A percentile compares a stretch with the other conserved stretches of the same genome.
phyloP scores from a whole-genome alignment of 2,797 vertebrate species.

The Xiphorhynchus erythropygius region DNA sequence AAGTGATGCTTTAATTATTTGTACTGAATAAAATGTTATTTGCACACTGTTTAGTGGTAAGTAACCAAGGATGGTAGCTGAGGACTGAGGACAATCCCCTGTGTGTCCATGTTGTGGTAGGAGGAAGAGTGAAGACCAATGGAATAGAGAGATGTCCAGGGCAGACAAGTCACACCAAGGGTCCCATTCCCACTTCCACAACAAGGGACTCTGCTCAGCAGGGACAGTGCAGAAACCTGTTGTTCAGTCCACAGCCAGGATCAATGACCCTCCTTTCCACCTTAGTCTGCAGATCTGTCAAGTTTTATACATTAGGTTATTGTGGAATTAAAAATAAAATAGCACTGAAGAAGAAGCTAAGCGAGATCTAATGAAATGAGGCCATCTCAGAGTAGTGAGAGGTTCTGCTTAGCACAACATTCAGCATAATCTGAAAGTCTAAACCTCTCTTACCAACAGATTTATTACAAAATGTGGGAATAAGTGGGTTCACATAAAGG shows the following conservation, averaged over 20 bases:
- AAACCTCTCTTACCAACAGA: neutral
- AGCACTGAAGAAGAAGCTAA: conserved; percentile 14
- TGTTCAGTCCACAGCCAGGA: conserved; percentile 37
- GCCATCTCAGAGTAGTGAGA: neutral
- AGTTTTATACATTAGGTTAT: neutral
- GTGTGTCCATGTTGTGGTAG: neutral
- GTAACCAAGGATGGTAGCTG: neutral
- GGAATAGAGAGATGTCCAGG: neutral
- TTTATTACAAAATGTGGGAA: neutral
- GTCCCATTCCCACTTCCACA: neutral
- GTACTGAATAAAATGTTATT: neutral
- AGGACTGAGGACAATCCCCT: neutral
- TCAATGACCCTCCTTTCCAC: conserved; percentile 19
- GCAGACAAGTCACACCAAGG: neutral
- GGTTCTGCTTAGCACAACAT: neutral
- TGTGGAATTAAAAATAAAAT: neutral
- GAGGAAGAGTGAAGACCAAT: neutral
- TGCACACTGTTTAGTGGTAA: neutral
- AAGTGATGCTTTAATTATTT: neutral
- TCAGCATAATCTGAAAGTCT: neutral
- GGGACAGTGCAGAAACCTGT: conserved; percentile 35
- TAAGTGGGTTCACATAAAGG: neutral
- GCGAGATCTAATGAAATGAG: neutral
- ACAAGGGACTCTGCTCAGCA: conserved; percentile 30
- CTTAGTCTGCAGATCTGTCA: neutral